phyloP scores from a whole-genome alignment of 2,888 invertebrate species.

The Leptinotarsa juncta region DNA sequence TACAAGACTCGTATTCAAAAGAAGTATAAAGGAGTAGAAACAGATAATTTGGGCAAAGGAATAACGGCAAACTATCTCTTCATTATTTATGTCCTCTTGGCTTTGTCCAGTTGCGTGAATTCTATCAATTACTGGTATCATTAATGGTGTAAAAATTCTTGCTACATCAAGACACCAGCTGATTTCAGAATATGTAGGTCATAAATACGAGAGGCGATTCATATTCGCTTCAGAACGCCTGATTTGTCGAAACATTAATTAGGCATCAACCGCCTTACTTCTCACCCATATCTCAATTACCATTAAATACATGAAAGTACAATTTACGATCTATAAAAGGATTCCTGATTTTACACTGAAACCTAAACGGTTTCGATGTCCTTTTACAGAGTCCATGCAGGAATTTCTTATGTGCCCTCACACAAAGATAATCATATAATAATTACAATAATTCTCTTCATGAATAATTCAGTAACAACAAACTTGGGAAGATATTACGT shows the following conservation, averaged over 20 bases:
- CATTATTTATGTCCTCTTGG: too few relatives aligned
- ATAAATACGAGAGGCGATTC: background rate
- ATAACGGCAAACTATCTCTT: too few relatives aligned
- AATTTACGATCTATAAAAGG: constrained; percentile 14
- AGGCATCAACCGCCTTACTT: background rate
- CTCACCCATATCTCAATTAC: constrained; percentile 10
- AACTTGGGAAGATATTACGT: constrained; percentile 7
- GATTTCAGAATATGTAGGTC: background rate
- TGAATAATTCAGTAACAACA: constrained; percentile 9
- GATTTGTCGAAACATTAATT: background rate
- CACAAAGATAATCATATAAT: constrained; percentile 9
- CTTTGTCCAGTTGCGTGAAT: too few relatives aligned
- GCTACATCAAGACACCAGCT: background rate
- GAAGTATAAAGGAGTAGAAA: too few relatives aligned
- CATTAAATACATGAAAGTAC: background rate
- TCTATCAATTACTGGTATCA: too few relatives aligned
- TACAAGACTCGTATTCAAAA: too few relatives aligned
- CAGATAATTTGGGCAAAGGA: too few relatives aligned
- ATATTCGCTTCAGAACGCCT: background rate
- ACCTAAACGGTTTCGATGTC: constrained; percentile 5
- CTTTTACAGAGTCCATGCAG: constrained; percentile 12
- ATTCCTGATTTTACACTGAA: background rate
- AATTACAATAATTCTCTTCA: background rate
- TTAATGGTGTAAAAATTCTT: too few relatives aligned
- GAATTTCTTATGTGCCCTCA: constrained; percentile 20